Evolutionary conservation across 2,113 vertebrate genomes (phyloP).

Genomic region (Stegostoma tigrinum): DNA sequence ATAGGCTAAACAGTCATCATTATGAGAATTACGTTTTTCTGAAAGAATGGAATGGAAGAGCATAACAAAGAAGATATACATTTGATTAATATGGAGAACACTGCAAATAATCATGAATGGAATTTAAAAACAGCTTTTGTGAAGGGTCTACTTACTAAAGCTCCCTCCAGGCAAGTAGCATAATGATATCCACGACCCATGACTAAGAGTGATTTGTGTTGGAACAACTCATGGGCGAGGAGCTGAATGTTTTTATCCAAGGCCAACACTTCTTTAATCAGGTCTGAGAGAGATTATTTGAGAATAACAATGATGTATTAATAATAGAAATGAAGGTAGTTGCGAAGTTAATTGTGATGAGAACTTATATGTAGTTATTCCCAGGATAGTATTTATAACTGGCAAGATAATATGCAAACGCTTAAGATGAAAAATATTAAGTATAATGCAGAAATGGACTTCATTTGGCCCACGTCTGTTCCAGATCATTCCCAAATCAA

Average conservation of each 20-base stretch:
- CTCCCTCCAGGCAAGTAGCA: slow-evolving; percentile 91
- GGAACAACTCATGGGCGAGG: slow-evolving; percentile 78
- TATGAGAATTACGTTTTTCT: neutral
- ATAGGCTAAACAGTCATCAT: neutral
- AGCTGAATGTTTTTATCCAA: slow-evolving; percentile 79
- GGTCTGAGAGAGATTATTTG: slow-evolving; percentile 49
- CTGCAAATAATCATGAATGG: neutral
- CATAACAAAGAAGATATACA: neutral
- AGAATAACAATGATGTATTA: neutral
- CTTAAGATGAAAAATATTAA: neutral
- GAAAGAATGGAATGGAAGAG: neutral
- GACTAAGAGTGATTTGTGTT: slow-evolving; percentile 81
- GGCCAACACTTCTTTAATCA: slow-evolving; percentile 77
- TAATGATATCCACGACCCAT: slow-evolving; percentile 96
- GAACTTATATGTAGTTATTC: neutral
- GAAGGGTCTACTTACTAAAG: slow-evolving; percentile 67
- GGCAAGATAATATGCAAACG: neutral
- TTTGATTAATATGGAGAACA: neutral
- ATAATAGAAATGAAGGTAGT: neutral
- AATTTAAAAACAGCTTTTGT: neutral
- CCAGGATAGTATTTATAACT: neutral
- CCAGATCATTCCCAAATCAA: neutral
- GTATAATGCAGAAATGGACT: neutral
- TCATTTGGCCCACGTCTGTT: neutral
- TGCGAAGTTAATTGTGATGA: neutral